Base-by-base conservation (phyloP, 2,888 invertebrate genomes). In the Ferrisia virgata region DNA sequence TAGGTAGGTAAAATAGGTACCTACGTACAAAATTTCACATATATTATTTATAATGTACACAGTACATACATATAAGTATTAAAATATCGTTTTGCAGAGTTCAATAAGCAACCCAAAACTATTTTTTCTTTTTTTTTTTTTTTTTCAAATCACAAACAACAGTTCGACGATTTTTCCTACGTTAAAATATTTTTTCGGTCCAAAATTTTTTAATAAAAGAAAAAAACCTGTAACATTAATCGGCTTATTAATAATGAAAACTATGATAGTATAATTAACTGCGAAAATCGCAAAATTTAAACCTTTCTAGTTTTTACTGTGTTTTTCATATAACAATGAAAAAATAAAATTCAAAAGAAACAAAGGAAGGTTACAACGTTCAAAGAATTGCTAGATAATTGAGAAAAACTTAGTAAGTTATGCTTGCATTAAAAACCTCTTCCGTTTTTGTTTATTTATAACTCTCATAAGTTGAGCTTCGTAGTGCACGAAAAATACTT, bases 381-480 rank as follows among this genome's bases (percentile, higher is more conserved):
- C 31, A 36, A 36, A 76, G 72, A 33, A 76, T 76, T 76, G 36
- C 36, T 76, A 36, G 31, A 36, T 76, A 76, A 76, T 76, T 76
- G 36, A 76, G 72, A 76, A 76, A 76, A 76, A 76, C 33, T 76
- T 76, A 76, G 72, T 76, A 18, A 76, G 72, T 76, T 76, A 76
- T 18, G 36, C 15, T n/a, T 36, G 36, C 72, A 36, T 76, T 76
- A 36, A 76, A 53, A 64, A 33, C 36, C 72, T 76, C 72, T 76
- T 36, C 72, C 36, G 72, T 76, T 76, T 76, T 76, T 76, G 72
- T 76, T 76, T 76, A 76, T 31, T 76, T 76, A 76, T 76, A 28
- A 13, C 72, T 76, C 72, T 76, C n/a, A n/a, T 47, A 69, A 69
- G 2, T 33, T 8, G 33, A 69, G 69, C 18, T 69, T 31, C 28